Conservation (phyloP, 2,888 invertebrate species). For the Nephrotoma appendiculata region DNA sequence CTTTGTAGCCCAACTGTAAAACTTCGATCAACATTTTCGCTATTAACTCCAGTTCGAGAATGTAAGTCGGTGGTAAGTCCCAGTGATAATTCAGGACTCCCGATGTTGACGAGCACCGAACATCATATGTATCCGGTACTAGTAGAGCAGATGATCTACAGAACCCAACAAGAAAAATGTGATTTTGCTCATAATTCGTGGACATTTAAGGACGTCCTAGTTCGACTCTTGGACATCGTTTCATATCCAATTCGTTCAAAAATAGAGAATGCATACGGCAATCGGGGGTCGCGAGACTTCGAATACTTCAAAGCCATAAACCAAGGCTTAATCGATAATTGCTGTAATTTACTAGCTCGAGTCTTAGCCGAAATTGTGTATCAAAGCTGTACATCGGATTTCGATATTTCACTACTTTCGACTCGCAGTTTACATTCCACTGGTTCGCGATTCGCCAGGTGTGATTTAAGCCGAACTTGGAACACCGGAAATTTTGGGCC, state of each 20-base stretch:
- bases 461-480: conserved; percentile 85
- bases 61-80: conserved; percentile 41
- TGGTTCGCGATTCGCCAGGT: conserved; percentile 78
- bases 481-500: conserved; percentile 94
- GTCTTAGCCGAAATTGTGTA: conserved; percentile 78
- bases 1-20: conserved; percentile 65
- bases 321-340: conserved; percentile 45
- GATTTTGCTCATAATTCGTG: conserved; percentile 30
- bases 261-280: conserved; percentile 29
- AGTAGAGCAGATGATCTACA: conserved; percentile 63
- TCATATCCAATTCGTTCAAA: conserved; percentile 55
- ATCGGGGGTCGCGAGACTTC: conserved; percentile 29
- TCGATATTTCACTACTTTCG: conserved; percentile 29
- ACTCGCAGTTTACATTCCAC: conserved; percentile 72
- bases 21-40: conserved; percentile 58
- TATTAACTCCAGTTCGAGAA: conserved; percentile 37
- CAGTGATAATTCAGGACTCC: conserved; percentile 51
- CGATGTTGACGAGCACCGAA: conserved; percentile 51
- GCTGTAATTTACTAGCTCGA: conserved; percentile 64
- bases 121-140: conserved; percentile 60
- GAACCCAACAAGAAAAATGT: conserved; percentile 37
- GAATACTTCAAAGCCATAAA: conserved; percentile 27
- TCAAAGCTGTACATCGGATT: conserved; percentile 59
- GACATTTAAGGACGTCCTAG: conserved; percentile 64
- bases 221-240: conserved; percentile 67